Percentiles rank a stretch among this genome's conserved stretches.
Conservation (phyloP, 2,113 vertebrate genomes). For the Aphyosemion australe region DNA sequence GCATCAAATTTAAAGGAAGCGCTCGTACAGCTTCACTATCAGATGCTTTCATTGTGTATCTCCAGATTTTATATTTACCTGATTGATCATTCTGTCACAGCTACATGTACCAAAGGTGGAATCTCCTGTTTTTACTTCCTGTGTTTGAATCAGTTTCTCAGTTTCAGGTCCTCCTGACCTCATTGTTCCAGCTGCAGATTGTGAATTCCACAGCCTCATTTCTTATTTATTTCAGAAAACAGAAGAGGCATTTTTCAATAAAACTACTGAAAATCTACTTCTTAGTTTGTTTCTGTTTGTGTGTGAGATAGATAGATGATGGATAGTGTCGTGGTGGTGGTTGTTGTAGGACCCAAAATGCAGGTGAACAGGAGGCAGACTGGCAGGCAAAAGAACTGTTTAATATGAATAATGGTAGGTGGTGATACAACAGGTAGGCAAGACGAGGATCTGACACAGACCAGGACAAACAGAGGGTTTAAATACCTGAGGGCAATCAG, state of each 20-base stretch:
- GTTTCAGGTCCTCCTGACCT: conserved; percentile 13
- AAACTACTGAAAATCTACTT: conserved; percentile 97
- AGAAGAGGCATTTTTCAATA: conserved; percentile 99
- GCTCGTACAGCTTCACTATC: conserved; percentile 69
- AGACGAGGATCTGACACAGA: too few species aligned
- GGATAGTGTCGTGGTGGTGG: too few species aligned
- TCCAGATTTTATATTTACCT: conserved; percentile 86
- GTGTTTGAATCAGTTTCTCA: not conserved
- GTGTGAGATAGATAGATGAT: not conserved
- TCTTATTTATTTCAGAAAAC: conserved; percentile 99
- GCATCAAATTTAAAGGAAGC: conserved; percentile 46
- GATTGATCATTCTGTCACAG: conserved; percentile 88
- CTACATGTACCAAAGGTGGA: conserved; percentile 88
- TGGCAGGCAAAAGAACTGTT: too few species aligned
- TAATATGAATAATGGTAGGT: too few species aligned
- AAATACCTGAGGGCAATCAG: too few species aligned
- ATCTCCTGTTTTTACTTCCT: conserved; percentile 94
- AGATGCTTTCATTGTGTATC: conserved; percentile 83
- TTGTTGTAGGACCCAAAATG: too few species aligned
- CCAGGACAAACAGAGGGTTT: too few species aligned
- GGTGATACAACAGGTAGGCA: too few species aligned
- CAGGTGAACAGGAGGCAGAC: too few species aligned
- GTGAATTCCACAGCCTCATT: conserved; percentile 99
- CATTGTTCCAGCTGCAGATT: conserved; percentile 94
- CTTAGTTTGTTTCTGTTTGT: not conserved